Evolutionary conservation across 2,113 vertebrate genomes (phyloP).

Genomic region (Microcebus murinus): DNA sequence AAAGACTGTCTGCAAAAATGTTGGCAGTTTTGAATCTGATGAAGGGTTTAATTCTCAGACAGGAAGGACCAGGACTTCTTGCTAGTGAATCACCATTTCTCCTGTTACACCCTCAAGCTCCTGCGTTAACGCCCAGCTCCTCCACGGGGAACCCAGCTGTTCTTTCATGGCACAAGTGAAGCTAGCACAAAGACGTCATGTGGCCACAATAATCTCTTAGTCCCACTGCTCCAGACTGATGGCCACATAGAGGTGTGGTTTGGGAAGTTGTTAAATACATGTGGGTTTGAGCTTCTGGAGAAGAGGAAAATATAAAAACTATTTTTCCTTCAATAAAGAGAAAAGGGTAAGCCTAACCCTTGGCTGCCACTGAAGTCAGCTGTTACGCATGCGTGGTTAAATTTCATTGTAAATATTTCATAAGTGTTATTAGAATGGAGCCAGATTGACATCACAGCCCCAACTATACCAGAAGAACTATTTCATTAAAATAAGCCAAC

Average conservation of each 20-base stretch:
- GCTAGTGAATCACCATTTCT: neutral
- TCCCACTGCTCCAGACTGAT: neutral
- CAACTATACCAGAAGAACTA: conserved; percentile 53
- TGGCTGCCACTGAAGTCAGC: neutral
- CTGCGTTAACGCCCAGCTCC: neutral
- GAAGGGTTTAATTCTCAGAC: neutral
- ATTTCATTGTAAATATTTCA: conserved; percentile 68
- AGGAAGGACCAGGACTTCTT: neutral
- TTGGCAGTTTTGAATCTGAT: neutral
- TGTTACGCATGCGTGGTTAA: neutral
- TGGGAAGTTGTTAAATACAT: conserved; percentile 18
- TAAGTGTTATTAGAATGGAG: conserved; percentile 32
- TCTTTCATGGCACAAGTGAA: neutral
- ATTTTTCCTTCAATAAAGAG: conserved; percentile 52
- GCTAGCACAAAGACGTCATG: neutral
- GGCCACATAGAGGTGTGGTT: neutral
- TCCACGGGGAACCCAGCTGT: neutral
- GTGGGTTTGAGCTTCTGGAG: conserved; percentile 48
- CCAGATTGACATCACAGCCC: conserved; percentile 62
- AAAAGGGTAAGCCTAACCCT: neutral
- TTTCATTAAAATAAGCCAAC: conserved; percentile 60
- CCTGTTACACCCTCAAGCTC: neutral
- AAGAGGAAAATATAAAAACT: neutral
- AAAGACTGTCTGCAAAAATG: neutral
- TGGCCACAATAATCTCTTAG: neutral